A percentile compares a stretch with the other conserved stretches of the same genome.
Conservation (phyloP, 2,888 invertebrate genomes). For the Caenorhabditis virilis region DNA sequence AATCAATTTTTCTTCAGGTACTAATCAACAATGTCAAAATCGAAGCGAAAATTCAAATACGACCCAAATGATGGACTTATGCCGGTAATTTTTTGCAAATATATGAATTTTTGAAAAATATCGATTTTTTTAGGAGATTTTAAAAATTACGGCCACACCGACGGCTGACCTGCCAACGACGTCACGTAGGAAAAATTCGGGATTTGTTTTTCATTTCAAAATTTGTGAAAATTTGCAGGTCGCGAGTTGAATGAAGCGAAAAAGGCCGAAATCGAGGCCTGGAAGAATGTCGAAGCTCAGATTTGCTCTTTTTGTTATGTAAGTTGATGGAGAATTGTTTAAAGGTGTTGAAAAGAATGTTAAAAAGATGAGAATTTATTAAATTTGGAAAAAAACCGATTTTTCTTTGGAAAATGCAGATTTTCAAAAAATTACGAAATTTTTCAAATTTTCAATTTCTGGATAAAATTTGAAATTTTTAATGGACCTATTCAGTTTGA, state of each 20-base stretch:
- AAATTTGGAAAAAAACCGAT: too few relatives aligned
- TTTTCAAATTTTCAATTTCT: too few relatives aligned
- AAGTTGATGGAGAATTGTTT: neutral
- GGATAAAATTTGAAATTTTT: too few relatives aligned
- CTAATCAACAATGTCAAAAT: conserved; percentile 4
- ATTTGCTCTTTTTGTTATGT: conserved; percentile 3
- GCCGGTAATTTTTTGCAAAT: neutral
- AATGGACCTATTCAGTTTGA: too few relatives aligned
- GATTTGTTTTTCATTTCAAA: neutral
- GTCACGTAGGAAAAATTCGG: conserved; percentile 1
- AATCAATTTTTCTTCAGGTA: neutral
- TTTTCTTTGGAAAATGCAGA: too few relatives aligned
- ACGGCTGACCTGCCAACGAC: neutral
- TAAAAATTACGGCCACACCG: neutral
- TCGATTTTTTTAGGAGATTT: neutral
- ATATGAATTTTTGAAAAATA: neutral
- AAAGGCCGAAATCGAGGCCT: neutral
- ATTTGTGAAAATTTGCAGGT: neutral
- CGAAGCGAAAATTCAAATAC: conserved; percentile 5
- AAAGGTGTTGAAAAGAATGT: neutral
- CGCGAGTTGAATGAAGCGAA: neutral
- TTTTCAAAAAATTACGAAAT: too few relatives aligned
- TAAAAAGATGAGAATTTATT: too few relatives aligned
- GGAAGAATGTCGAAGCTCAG: conserved; percentile 4
- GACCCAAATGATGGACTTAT: conserved; percentile 4